Evolutionary conservation across 1,140 invertebrate species (phyloP).

Genomic region (Physella acuta): DNA sequence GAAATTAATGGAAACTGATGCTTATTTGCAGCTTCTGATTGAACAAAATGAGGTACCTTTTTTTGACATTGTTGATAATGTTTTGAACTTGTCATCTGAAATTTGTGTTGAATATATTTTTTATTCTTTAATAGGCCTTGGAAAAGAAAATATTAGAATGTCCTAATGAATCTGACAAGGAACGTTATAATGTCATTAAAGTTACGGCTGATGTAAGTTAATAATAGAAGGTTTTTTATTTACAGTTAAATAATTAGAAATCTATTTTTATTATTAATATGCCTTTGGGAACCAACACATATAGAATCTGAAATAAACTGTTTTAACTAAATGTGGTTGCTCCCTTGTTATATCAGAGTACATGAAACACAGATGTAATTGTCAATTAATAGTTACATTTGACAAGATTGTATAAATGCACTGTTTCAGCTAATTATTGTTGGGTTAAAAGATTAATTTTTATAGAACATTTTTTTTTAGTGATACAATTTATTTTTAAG

Average conservation of each 20-base stretch:
- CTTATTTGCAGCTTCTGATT: conserved; percentile 93
- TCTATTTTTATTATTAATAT: too few species aligned
- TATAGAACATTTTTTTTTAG: not conserved
- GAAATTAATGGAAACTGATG: conserved; percentile 91
- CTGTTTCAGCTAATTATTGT: too few species aligned
- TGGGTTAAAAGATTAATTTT: too few species aligned
- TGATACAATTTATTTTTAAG: conserved; percentile 60
- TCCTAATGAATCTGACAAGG: conserved; percentile 68
- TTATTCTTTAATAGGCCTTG: conserved; percentile 64
- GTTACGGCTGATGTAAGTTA: conserved; percentile 54
- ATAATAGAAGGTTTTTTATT: too few species aligned
- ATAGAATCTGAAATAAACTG: too few species aligned
- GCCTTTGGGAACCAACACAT: too few species aligned
- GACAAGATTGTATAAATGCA: too few species aligned
- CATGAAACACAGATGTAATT: too few species aligned
- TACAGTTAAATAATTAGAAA: too few species aligned
- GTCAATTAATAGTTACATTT: too few species aligned
- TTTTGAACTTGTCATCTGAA: not conserved
- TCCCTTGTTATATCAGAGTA: too few species aligned
- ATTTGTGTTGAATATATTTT: not conserved
- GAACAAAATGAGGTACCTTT: conserved; percentile 75
- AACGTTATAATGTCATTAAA: conserved; percentile 64
- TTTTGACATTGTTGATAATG: not conserved
- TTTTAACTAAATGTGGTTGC: too few species aligned
- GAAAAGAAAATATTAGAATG: conserved; percentile 69